Evolutionary conservation across 2,797 vertebrate species (phyloP).

Genomic region (Setipinna tenuifilis): DNA sequence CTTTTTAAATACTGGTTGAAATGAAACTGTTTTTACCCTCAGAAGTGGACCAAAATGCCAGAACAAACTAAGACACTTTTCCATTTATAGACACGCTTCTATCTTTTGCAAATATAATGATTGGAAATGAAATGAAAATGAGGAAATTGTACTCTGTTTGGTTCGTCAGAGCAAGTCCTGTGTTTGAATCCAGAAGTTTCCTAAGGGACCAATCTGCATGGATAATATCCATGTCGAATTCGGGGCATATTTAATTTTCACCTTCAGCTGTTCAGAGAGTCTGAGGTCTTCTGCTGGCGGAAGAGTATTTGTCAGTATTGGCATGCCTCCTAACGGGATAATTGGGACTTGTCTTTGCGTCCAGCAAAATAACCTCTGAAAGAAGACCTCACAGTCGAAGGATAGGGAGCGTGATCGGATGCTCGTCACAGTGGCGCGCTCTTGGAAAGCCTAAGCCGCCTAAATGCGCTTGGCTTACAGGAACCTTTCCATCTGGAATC

Average conservation of each 20-base stretch:
- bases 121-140: background rate
- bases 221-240: background rate
- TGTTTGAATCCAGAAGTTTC: background rate
- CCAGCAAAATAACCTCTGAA: background rate
- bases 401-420: background rate
- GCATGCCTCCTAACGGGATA: background rate
- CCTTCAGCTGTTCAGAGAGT: background rate
- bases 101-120: background rate
- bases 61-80: background rate
- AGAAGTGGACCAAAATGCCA: background rate
- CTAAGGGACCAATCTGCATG: background rate
- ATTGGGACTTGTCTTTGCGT: background rate
- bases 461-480: slow-evolving; percentile 4
- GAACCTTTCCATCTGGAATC: background rate
- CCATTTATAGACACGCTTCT: background rate
- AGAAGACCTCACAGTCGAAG: background rate
- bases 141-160: background rate
- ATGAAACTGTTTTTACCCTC: background rate
- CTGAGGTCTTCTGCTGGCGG: background rate
- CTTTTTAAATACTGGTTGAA: background rate
- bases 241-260: background rate
- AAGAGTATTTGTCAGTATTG: background rate
- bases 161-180: background rate
- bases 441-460: background rate
- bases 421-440: background rate